These are phyloP conservation scores for Epizoanthus ramosus DNA, from an alignment of 92 coral and sea anemone species.

Conservation along the genomic window DNA sequence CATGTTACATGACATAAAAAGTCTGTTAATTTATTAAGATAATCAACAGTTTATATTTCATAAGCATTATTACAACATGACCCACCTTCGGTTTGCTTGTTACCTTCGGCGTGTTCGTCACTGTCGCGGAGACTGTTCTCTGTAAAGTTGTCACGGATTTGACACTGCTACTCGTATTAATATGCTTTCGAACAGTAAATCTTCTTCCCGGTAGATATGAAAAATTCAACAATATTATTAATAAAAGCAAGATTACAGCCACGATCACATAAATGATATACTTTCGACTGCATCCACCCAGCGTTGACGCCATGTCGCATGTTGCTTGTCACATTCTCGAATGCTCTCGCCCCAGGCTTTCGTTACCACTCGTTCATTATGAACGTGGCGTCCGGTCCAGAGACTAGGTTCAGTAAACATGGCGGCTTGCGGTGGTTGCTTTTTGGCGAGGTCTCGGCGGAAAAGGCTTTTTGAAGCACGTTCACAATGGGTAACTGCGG, in stretches of 20 bases:
- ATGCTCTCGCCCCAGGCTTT: conserved; percentile 14
- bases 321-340: background rate
- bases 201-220: conserved; percentile 42
- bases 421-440: conserved; percentile 14
- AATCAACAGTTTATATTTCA: no score
- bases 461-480: conserved; percentile 4
- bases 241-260: conserved; percentile 20
- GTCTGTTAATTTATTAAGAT: no score
- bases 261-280: conserved; percentile 28
- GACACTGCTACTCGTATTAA: conserved; percentile 12
- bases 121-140: background rate
- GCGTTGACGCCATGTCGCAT: conserved; percentile 24
- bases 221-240: conserved; percentile 31
- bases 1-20: no score
- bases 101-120: conserved; percentile 9
- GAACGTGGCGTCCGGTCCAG: background rate
- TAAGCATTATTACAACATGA: no score
- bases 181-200: conserved; percentile 14
- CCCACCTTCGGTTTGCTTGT: conserved; percentile 11
- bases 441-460: background rate
- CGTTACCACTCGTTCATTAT: background rate
- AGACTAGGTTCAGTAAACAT: conserved; percentile 36
- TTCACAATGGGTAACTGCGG: background rate
- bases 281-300: conserved; percentile 21
- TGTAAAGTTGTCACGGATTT: background rate